Percentiles rank a stretch among this genome's conserved stretches.
Evolutionary conservation across 2,888 invertebrate species (phyloP).

Genomic region (Drosophila mayaguana): DNA sequence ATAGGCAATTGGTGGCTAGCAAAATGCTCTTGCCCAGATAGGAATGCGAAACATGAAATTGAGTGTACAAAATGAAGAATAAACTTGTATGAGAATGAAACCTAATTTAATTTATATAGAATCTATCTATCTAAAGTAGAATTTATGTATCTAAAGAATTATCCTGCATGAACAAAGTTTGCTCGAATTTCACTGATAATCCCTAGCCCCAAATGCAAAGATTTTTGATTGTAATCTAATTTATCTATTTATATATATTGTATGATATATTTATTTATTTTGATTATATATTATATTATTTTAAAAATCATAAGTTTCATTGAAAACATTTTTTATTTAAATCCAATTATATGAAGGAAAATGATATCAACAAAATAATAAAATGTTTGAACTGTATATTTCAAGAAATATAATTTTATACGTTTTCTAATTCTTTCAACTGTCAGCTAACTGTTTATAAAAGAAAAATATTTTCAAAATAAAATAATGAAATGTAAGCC

Average conservation of each 20-base stretch:
- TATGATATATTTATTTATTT: too few relatives aligned
- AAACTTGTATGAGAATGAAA: neutral
- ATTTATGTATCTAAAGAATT: too few relatives aligned
- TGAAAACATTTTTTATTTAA: neutral
- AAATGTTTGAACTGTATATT: neutral
- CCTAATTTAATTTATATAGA: neutral
- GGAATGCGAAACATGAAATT: neutral
- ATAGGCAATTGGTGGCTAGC: neutral
- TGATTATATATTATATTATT: too few relatives aligned
- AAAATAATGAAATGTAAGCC: slow-evolving; percentile 12
- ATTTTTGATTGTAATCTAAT: neutral
- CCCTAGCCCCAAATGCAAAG: neutral
- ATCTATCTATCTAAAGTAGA: too few relatives aligned
- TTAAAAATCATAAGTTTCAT: neutral
- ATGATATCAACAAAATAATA: neutral
- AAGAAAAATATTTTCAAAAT: slow-evolving; percentile 5
- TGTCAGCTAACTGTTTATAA: neutral
- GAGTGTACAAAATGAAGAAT: neutral
- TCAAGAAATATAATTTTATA: neutral
- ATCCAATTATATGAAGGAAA: neutral
- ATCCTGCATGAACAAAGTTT: neutral
- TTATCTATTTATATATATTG: neutral
- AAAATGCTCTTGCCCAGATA: slow-evolving; percentile 27
- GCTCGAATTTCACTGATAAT: neutral
- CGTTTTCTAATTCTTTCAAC: neutral